phyloP scores from a whole-genome alignment of 2,797 vertebrate genomes.

The Sebastes trivittatus region DNA sequence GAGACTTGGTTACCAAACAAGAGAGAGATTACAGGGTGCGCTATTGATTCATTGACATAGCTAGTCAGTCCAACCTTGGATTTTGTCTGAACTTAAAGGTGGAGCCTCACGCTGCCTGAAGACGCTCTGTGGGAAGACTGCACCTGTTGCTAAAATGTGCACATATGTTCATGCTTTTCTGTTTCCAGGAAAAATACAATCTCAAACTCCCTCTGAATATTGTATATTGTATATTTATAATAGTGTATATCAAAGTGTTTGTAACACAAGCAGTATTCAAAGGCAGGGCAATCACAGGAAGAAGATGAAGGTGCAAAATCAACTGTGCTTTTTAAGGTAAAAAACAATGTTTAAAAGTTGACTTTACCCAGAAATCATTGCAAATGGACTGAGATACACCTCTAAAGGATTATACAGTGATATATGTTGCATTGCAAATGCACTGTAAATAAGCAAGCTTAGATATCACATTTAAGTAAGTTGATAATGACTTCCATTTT shows the following conservation, averaged over 20 bases:
- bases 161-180: background rate
- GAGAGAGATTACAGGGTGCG: slow-evolving; percentile 59
- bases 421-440: background rate
- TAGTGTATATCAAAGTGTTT: background rate
- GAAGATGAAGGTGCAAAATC: background rate
- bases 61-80: slow-evolving; percentile 61
- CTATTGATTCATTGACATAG: slow-evolving; percentile 62
- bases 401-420: background rate
- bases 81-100: slow-evolving; percentile 53
- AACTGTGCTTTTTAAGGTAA: background rate
- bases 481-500: slow-evolving; percentile 16
- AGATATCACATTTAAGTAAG: slow-evolving; percentile 16
- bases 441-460: background rate
- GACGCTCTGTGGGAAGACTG: background rate
- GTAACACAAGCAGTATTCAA: background rate
- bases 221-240: background rate
- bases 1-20: slow-evolving; percentile 65
- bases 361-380: background rate
- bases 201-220: background rate
- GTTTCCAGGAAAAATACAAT: background rate
- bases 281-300: slow-evolving; percentile 1
- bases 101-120: slow-evolving; percentile 8
- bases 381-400: background rate
- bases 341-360: background rate
- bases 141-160: slow-evolving; percentile 3